These are phyloP conservation scores for Coracopsis vasa DNA, from an alignment of 2,113 vertebrate species.

Conservation along the genomic window DNA sequence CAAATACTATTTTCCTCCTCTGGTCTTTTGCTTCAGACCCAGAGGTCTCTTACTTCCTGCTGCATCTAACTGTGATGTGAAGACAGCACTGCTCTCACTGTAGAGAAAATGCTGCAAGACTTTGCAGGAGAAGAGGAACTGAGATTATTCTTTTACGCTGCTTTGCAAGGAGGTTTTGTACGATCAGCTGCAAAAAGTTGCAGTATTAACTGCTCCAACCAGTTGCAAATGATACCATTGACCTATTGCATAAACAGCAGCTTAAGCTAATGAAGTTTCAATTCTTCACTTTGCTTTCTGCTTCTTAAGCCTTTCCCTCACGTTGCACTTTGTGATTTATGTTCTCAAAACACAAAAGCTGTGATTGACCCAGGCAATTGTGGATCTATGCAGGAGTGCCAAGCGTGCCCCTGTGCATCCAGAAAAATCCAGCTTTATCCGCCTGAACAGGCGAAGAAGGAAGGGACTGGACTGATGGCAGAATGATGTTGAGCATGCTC, in stretches of 20 bases:
- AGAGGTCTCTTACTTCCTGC: background rate
- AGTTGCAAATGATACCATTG: background rate
- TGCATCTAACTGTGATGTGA: background rate
- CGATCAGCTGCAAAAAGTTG: background rate
- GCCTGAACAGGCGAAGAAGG: background rate
- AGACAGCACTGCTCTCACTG: background rate
- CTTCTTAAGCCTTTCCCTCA: background rate
- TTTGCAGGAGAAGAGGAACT: background rate
- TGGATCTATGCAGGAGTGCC: background rate
- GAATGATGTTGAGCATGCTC: background rate
- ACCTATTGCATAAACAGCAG: background rate
- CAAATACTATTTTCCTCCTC: background rate
- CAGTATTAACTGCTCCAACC: background rate
- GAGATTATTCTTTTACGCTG: background rate
- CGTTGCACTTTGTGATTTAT: background rate
- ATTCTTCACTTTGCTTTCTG: background rate
- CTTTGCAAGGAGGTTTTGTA: background rate
- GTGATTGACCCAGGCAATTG: background rate
- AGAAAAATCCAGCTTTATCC: background rate
- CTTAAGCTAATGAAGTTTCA: background rate
- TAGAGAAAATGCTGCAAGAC: background rate
- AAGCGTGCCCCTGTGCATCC: background rate
- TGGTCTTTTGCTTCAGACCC: background rate
- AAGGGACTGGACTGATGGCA: background rate
- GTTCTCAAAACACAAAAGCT: background rate